A percentile compares a stretch with the other conserved stretches of the same genome.
Evolutionary conservation across 2,797 vertebrate genomes (phyloP).

Genomic region (Rhynchotus rufescens): DNA sequence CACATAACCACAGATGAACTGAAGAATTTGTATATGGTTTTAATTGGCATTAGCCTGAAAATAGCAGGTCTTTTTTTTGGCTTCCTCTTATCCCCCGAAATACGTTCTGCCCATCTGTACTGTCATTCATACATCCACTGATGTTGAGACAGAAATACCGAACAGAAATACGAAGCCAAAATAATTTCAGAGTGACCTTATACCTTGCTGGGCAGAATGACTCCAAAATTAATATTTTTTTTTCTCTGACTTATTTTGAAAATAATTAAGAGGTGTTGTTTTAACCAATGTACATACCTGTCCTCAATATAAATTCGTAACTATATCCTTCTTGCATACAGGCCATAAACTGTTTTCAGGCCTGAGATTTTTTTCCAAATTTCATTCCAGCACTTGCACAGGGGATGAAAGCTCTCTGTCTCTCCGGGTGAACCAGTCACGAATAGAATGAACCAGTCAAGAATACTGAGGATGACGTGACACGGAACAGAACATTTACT

Average conservation of each 20-base stretch:
- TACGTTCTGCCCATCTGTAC: not conserved
- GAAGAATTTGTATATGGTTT: not conserved
- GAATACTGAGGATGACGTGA: not conserved
- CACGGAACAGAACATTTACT: not conserved
- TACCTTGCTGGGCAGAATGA: not conserved
- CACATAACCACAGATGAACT: not conserved
- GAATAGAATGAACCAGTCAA: not conserved
- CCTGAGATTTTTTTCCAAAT: not conserved
- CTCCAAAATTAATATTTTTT: not conserved
- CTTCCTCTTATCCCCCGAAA: constrained; percentile 11
- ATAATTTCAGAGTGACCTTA: not conserved
- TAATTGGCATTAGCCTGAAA: constrained; percentile 15
- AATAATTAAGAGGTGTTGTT: not conserved
- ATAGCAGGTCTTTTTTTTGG: not conserved
- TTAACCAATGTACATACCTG: not conserved
- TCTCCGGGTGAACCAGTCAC: not conserved
- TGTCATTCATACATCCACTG: not conserved
- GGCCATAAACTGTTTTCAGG: not conserved
- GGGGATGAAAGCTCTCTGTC: not conserved
- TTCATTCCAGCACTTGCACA: not conserved
- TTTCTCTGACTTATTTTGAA: not conserved
- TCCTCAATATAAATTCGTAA: not conserved
- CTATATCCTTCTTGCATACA: not conserved
- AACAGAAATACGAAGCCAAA: not conserved
- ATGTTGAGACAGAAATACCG: not conserved